Conservation (phyloP, 2,888 invertebrate species). For the Acleris sparsana region DNA sequence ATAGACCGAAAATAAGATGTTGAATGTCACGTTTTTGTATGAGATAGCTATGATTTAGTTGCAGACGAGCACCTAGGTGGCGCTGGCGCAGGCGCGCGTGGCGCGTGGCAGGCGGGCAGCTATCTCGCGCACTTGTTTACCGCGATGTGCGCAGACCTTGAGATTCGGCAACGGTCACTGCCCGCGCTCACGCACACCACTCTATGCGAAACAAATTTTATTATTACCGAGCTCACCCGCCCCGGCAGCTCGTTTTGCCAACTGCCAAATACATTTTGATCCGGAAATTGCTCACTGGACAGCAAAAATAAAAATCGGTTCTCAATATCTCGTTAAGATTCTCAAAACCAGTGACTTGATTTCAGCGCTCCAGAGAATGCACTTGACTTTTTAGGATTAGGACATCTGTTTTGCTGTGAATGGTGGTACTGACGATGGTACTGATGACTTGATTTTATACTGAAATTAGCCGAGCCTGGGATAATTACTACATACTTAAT, state of each 20-base stretch:
- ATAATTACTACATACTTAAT: too few relatives aligned
- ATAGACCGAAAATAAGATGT: too few relatives aligned
- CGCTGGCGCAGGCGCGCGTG: background rate
- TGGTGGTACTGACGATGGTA: too few relatives aligned
- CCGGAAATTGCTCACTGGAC: constrained; percentile 55
- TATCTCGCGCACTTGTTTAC: constrained; percentile 75
- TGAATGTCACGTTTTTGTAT: background rate
- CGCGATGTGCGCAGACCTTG: constrained; percentile 77
- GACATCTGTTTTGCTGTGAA: too few relatives aligned
- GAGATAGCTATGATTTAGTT: background rate
- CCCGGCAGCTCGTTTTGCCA: constrained; percentile 42
- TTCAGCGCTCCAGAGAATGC: too few relatives aligned
- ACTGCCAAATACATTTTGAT: constrained; percentile 50
- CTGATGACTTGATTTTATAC: too few relatives aligned
- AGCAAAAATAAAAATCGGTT: constrained; percentile 1
- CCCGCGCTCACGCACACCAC: constrained; percentile 63
- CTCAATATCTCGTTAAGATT: too few relatives aligned
- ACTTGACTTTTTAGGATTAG: too few relatives aligned
- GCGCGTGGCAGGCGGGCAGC: constrained; percentile 36
- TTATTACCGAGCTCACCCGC: constrained; percentile 57
- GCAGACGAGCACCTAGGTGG: constrained; percentile 27
- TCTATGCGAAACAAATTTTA: constrained; percentile 55
- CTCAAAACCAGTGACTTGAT: too few relatives aligned
- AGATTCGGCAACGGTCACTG: constrained; percentile 81
- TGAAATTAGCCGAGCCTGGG: too few relatives aligned